These are phyloP conservation scores for Micromussa lordhowensis DNA, from an alignment of 92 coral and sea anemone genomes.

Conservation along the genomic window DNA sequence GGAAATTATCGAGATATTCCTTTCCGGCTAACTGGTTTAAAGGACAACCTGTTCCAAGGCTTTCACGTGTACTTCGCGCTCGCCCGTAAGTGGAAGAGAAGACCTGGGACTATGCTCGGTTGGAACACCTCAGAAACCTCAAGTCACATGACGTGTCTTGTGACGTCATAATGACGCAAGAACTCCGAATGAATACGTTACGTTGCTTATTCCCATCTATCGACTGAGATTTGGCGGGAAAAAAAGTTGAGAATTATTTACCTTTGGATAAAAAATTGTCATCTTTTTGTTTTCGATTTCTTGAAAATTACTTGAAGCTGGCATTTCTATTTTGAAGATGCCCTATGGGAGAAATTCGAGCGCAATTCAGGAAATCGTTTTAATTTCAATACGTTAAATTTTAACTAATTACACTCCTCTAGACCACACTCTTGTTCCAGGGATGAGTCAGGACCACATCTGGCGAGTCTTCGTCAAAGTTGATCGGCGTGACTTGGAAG, in stretches of 20 bases:
- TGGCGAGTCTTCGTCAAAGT: constrained; percentile 79
- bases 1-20: too few relatives aligned
- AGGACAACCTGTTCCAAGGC: too few relatives aligned
- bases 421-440: constrained; percentile 69
- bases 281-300: neutral
- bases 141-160: neutral
- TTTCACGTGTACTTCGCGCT: too few relatives aligned
- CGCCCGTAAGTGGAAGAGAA: too few relatives aligned
- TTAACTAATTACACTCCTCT: neutral
- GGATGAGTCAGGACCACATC: constrained; percentile 78
- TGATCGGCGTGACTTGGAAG: constrained; percentile 86
- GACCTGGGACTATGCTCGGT: too few relatives aligned
- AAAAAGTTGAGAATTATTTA: neutral
- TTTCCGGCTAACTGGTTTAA: neutral
- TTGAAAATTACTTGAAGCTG: too few relatives aligned
- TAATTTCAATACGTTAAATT: neutral
- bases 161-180: neutral
- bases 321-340: neutral
- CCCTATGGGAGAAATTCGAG: neutral
- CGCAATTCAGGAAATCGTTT: neutral
- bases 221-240: neutral
- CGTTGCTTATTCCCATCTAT: too few relatives aligned
- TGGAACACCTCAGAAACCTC: neutral
- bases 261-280: neutral
- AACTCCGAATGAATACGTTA: neutral